Conservation (phyloP, 2,797 vertebrate genomes). For the Lithobates sylvaticus region DNA sequence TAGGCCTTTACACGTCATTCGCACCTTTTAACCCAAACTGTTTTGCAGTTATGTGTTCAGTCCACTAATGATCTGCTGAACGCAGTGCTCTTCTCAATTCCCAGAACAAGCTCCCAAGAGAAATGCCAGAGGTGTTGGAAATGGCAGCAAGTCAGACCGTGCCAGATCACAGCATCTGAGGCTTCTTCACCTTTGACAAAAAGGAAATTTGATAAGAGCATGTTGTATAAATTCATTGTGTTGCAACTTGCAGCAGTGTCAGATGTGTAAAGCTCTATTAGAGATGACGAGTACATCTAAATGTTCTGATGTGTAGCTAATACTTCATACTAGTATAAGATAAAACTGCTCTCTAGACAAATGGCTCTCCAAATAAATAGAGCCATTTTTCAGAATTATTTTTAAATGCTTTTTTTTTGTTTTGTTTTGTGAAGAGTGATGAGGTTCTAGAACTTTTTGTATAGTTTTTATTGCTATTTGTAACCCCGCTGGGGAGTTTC, state of each 20-base stretch:
- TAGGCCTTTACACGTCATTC: not conserved
- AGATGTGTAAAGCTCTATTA: not conserved
- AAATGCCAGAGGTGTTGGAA: slow-evolving; percentile 41
- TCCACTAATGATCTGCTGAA: slow-evolving; percentile 32
- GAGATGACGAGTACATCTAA: slow-evolving; percentile 7
- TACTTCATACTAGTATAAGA: not conserved
- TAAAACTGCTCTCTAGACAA: not conserved
- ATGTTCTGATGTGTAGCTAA: not conserved
- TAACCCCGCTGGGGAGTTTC: too few species aligned
- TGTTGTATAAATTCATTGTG: slow-evolving; percentile 33
- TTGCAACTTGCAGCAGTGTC: not conserved
- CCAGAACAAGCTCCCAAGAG: slow-evolving; percentile 11
- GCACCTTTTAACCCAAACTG: slow-evolving; percentile 40
- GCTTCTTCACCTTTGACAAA: slow-evolving; percentile 39
- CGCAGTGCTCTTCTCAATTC: slow-evolving; percentile 17
- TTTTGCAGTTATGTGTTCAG: slow-evolving; percentile 11
- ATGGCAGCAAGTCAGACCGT: slow-evolving; percentile 17
- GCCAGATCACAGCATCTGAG: slow-evolving; percentile 7
- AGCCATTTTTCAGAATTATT: too few species aligned
- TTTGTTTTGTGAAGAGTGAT: too few species aligned
- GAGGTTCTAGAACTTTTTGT: too few species aligned
- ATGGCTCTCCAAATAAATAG: too few species aligned
- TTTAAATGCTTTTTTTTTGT: too few species aligned
- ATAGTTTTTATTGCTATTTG: too few species aligned
- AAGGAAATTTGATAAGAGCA: slow-evolving; percentile 34